Evolutionary conservation across 2,797 vertebrate species (phyloP).

Genomic region (Centropyge bicolor): DNA sequence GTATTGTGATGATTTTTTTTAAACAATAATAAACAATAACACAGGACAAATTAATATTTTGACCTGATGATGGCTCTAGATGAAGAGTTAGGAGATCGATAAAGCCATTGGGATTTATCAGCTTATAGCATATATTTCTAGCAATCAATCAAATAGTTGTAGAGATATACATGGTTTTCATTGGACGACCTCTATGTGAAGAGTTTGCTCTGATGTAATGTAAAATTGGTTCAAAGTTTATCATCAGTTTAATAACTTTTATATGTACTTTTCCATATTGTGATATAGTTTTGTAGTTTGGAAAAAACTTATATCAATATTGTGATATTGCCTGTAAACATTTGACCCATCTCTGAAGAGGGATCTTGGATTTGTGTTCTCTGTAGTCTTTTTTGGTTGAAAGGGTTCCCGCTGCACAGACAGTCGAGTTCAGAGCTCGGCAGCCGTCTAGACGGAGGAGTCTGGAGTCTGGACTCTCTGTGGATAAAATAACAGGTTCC

Average conservation of each 20-base stretch:
- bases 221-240: neutral
- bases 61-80: too few species aligned
- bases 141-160: neutral
- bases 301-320: neutral
- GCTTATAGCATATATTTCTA: too few species aligned
- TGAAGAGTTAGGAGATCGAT: too few species aligned
- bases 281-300: neutral
- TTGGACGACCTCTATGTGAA: neutral
- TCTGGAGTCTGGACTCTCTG: constrained; percentile 60
- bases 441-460: constrained; percentile 55
- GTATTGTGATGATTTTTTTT: neutral
- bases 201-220: neutral
- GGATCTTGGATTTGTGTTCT: neutral
- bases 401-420: constrained; percentile 31
- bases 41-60: too few species aligned
- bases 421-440: constrained; percentile 31
- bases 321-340: neutral
- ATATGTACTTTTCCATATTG: neutral
- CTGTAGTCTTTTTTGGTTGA: constrained; percentile 1
- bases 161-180: neutral
- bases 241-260: neutral
- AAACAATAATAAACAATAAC: too few species aligned
- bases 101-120: too few species aligned
- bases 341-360: neutral
- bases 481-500: constrained; percentile 69